Evolutionary conservation across 2,797 vertebrate species (phyloP).

Genomic region (Bradypodion pumilum): DNA sequence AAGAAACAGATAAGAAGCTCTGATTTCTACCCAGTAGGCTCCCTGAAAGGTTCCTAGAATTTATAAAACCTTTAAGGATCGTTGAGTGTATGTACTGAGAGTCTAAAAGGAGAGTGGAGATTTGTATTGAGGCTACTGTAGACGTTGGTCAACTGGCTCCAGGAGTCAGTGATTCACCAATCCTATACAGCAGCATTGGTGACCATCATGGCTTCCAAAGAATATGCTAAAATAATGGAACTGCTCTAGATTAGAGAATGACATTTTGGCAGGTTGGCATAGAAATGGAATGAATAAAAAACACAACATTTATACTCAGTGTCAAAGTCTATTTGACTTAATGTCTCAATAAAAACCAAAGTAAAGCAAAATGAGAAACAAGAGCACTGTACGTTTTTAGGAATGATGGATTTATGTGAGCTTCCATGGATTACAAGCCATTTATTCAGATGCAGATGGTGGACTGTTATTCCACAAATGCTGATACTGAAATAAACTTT

Average conservation of each 20-base stretch:
- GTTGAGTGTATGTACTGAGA: too few relatives aligned
- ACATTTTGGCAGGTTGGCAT: too few relatives aligned
- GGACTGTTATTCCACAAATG: too few relatives aligned
- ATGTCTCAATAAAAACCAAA: background rate
- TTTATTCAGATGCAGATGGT: background rate
- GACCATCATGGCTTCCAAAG: background rate
- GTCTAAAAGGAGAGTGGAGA: background rate
- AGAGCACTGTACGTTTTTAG: background rate
- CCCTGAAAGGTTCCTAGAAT: too few relatives aligned
- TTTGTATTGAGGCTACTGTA: background rate
- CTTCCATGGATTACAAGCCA: background rate
- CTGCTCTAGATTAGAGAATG: background rate
- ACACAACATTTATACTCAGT: background rate
- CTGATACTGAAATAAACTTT: too few relatives aligned
- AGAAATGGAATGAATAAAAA: too few relatives aligned
- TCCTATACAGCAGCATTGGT: background rate
- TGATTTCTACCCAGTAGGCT: too few relatives aligned
- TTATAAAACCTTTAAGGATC: too few relatives aligned
- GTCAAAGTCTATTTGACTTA: background rate
- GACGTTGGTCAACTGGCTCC: background rate
- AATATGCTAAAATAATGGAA: background rate
- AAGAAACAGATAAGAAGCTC: background rate
- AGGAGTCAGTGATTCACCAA: background rate
- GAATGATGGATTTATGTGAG: background rate
- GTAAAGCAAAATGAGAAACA: background rate